These are phyloP conservation scores for Torymus aiolomorphi DNA, from an alignment of 2,888 invertebrate genomes.

Conservation along the genomic window DNA sequence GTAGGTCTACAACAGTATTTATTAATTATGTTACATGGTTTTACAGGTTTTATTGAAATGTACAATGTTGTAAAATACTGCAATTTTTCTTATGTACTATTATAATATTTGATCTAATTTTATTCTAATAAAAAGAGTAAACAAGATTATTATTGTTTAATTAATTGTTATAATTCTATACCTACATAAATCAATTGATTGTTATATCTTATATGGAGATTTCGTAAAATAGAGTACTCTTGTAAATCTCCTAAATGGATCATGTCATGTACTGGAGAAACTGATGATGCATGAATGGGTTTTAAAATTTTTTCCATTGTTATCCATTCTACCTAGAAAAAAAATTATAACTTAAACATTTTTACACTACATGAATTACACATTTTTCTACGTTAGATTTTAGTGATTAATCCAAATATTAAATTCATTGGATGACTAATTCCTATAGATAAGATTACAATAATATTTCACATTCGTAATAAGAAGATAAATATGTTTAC, in stretches of 20 bases:
- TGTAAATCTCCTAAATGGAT: constrained; percentile 95
- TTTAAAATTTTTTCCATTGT: constrained; percentile 81
- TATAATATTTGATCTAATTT: no score
- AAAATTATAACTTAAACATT: no score
- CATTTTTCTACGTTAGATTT: constrained; percentile 1
- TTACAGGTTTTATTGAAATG: no score
- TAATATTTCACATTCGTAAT: constrained; percentile 20
- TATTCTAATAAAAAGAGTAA: no score
- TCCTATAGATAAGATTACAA: constrained; percentile 19
- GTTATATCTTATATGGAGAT: constrained; percentile 91
- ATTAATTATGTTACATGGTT: not conserved
- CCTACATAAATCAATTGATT: constrained; percentile 94
- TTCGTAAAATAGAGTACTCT: constrained; percentile 94
- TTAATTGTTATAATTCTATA: constrained; percentile 57
- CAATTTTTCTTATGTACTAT: no score
- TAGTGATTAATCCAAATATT: constrained; percentile 29
- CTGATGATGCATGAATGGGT: constrained; percentile 87
- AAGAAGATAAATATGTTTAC: not conserved
- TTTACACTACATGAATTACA: no score
- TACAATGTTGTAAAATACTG: no score
- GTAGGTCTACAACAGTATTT: constrained; percentile 84
- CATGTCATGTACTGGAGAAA: constrained; percentile 94
- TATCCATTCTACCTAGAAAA: constrained; percentile 58
- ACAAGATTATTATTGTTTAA: constrained; percentile 2
- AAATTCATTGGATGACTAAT: constrained; percentile 20